Base-by-base conservation (phyloP, 2,888 invertebrate genomes). In the Pyrochroa serraticornis region DNA sequence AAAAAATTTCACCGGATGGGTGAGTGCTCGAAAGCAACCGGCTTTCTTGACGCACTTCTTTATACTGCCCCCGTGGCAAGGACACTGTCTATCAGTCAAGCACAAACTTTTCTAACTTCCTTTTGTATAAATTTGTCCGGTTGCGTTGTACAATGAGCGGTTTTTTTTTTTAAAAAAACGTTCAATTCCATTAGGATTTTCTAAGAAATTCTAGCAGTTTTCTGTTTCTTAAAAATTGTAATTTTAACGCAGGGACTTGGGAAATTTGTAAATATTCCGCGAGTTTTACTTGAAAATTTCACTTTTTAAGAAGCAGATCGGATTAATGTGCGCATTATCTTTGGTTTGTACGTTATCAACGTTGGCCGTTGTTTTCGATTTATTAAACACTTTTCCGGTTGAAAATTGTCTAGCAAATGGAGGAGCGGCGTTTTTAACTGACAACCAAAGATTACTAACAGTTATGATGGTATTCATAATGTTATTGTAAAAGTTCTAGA, bases 41-140 rank as follows among this genome's bases (percentile, higher is more conserved):
- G 6, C 7, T 3, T 34, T 34, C 7, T 32, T 12, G 33, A 33
- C 31, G 41, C 33, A 44, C 33, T 44, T 38, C 44, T 44, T 51
- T 49, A 38, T 44, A 44, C 14, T 46, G 43, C 34, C 45, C 33
- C 7, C 10, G 8, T 8, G 41, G 48, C 54, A 43, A 2, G 12
- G 7, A 39, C 10, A 39, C 7, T 12, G 34, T 35, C 47, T 47
- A 39, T 47, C 62, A 61, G n/a, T n/a, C n/a, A n/a, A 66, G 70
- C 70, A 70, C 70, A 70, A n/a, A 70, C 59, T 64, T 65, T 66
- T 68, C 60, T 59, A 66, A 66, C 67, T 66, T 69, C 65, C 67
- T 58, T 64, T 63, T 68, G 67, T 69, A 69, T 60, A 69, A 65
- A 64, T 53, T 49, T 48, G 54, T 56, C 22, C 58, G 46, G 44